phyloP scores from a whole-genome alignment of 1,140 invertebrate species.

The Drosophila albomicans region DNA sequence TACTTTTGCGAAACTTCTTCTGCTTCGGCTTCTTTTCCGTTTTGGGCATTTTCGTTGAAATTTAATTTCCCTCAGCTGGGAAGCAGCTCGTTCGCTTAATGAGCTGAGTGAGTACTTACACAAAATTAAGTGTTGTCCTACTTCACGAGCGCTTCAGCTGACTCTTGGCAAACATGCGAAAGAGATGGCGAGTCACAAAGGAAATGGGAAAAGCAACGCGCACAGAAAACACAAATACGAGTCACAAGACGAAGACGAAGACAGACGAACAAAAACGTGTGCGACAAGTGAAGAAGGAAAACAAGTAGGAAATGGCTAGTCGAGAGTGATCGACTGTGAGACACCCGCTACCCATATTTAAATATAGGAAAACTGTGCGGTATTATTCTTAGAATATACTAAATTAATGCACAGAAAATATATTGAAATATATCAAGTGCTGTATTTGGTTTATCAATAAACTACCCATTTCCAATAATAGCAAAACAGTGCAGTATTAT shows the following conservation, averaged over 20 bases:
- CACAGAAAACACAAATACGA: conserved; percentile 65
- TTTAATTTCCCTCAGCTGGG: conserved; percentile 65
- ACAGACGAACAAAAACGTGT: background rate
- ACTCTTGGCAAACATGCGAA: conserved; percentile 64
- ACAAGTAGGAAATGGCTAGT: conserved; percentile 3
- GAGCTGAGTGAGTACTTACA: conserved; percentile 83
- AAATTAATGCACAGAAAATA: too few species aligned
- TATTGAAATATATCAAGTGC: too few species aligned
- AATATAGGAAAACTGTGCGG: too few species aligned
- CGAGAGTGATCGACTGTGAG: too few species aligned
- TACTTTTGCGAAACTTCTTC: conserved; percentile 23
- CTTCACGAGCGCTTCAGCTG: conserved; percentile 68
- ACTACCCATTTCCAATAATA: too few species aligned
- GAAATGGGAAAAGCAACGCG: conserved; percentile 74
- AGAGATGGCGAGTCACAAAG: conserved; percentile 61
- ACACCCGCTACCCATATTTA: too few species aligned
- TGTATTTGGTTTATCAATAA: too few species aligned
- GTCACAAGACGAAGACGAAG: conserved; percentile 43
- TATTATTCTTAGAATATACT: too few species aligned
- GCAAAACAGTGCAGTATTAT: too few species aligned
- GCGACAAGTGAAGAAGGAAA: conserved; percentile 78
- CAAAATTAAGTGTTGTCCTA: conserved; percentile 84
- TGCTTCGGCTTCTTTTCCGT: conserved; percentile 22
- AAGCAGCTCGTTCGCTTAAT: conserved; percentile 62
- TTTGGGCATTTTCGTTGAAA: conserved; percentile 52